These are phyloP conservation scores for Cremastinae sp. DNA, from an alignment of 2,888 invertebrate species.

Conservation along the genomic window DNA sequence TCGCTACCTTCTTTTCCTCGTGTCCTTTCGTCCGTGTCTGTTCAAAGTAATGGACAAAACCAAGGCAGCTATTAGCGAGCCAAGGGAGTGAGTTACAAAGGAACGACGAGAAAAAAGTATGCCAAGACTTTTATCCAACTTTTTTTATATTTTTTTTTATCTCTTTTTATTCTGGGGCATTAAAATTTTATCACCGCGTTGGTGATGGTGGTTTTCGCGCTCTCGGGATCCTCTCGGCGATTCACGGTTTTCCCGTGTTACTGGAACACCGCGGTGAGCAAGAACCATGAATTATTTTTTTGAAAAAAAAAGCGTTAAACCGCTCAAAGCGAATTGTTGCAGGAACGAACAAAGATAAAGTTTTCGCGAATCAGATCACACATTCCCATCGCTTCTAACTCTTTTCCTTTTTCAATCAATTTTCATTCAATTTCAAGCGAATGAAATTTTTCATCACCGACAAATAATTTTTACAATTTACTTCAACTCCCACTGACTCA, in stretches of 20 bases:
- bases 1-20: constrained; percentile 4
- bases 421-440: too few relatives aligned
- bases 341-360: too few relatives aligned
- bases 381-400: too few relatives aligned
- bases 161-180: constrained; percentile 43
- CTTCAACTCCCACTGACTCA: too few relatives aligned
- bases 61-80: constrained; percentile 47
- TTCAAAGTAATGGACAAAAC: constrained; percentile 38
- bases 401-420: too few relatives aligned
- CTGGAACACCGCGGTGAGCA: too few relatives aligned
- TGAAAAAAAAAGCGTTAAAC: too few relatives aligned
- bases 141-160: constrained; percentile 1
- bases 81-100: constrained; percentile 55
- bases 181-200: constrained; percentile 53
- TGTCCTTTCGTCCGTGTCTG: constrained; percentile 35
- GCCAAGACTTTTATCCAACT: constrained; percentile 32
- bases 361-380: too few relatives aligned
- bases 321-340: too few relatives aligned
- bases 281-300: too few relatives aligned
- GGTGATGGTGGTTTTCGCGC: constrained; percentile 39
- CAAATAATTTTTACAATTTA: too few relatives aligned
- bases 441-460: too few relatives aligned
- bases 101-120: constrained; percentile 1
- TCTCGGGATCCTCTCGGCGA: constrained; percentile 34
- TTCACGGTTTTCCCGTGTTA: constrained; percentile 35